These are phyloP conservation scores for Lysiphlebus fabarum DNA, from an alignment of 1,140 invertebrate genomes.

Conservation along the genomic window DNA sequence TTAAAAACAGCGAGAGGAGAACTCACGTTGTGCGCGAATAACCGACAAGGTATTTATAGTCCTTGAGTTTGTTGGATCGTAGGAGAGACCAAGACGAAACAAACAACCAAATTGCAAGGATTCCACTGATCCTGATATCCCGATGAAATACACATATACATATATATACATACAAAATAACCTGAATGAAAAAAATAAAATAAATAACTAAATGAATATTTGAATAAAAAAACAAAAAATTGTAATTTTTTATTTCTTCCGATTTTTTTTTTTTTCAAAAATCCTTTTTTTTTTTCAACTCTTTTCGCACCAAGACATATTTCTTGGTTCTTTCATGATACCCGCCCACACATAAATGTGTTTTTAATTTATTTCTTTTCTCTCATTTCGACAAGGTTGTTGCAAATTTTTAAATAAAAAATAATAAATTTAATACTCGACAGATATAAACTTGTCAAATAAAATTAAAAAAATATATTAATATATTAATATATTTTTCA, in stretches of 20 bases:
- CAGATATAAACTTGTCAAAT: no score
- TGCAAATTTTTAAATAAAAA: no score
- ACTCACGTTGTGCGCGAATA: constrained; percentile 29
- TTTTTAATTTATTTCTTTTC: background rate
- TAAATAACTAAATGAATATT: constrained; percentile 14
- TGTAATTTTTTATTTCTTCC: background rate
- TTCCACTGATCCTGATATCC: constrained; percentile 32
- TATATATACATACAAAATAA: background rate
- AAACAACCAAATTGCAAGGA: constrained; percentile 42
- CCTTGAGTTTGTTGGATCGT: constrained; percentile 11
- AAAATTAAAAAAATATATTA: background rate
- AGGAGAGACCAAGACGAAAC: no score
- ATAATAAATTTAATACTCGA: no score
- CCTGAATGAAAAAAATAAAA: constrained; percentile 10
- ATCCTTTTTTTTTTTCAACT: background rate
- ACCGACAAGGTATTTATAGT: constrained; percentile 42
- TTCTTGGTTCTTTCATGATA: constrained; percentile 17
- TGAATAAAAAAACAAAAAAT: constrained; percentile 8
- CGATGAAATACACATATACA: constrained; percentile 4
- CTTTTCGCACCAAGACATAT: constrained; percentile 7
- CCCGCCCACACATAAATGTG: background rate
- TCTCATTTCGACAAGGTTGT: background rate
- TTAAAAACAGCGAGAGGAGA: constrained; percentile 9
- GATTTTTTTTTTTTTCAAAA: no score
- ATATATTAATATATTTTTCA: no score